phyloP scores from a whole-genome alignment of 64 coral and sea anemone species.

The Acropora tenuis region DNA sequence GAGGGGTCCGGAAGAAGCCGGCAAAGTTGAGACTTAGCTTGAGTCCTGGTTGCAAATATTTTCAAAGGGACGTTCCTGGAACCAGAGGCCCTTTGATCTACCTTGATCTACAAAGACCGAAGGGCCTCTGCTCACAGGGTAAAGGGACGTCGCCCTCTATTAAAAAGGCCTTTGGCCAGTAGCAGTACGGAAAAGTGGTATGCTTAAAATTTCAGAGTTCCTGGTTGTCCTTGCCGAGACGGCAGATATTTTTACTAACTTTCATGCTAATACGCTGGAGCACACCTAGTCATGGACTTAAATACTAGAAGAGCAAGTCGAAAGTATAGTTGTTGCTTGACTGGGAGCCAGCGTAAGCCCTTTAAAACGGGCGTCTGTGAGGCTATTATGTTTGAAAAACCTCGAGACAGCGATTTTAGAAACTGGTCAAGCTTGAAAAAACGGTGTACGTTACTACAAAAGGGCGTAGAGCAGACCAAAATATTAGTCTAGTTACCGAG shows the following conservation, averaged over 20 bases:
- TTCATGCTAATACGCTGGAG: neutral
- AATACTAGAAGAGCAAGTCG: neutral
- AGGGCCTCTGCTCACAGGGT: neutral
- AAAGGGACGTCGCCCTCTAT: neutral
- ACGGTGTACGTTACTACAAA: no score
- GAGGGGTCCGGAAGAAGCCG: neutral
- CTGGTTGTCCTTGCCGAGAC: neutral
- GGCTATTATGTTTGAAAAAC: neutral
- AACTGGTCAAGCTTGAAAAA: neutral
- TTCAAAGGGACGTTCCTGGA: neutral
- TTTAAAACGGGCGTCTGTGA: neutral
- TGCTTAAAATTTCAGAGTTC: neutral
- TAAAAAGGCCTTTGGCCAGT: neutral
- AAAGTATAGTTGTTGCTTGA: neutral
- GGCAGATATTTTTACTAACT: neutral
- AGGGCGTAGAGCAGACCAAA: no score
- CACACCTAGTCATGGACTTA: neutral
- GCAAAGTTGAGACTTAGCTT: neutral
- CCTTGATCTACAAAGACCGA: neutral
- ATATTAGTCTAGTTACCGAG: no score
- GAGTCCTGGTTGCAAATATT: neutral
- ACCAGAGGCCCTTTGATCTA: neutral
- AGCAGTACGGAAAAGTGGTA: neutral
- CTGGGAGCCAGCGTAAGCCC: neutral
- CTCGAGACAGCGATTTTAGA: neutral